phyloP scores from a whole-genome alignment of 2,797 vertebrate genomes.

The Astyanax mexicanus region DNA sequence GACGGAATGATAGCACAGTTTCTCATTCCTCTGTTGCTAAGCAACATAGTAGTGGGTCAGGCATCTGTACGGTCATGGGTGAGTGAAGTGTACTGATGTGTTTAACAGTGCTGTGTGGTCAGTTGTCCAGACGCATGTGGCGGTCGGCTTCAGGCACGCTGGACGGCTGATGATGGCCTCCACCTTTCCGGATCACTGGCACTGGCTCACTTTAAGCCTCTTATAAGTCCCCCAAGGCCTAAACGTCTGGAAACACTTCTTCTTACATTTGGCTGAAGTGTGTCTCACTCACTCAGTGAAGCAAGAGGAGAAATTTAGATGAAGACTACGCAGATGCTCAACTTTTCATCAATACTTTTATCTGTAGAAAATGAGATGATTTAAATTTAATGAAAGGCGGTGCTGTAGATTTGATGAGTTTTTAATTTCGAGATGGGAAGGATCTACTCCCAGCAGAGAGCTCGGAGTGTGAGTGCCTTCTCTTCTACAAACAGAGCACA shows the following conservation, averaged over 20 bases:
- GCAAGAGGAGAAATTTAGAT: too few species aligned
- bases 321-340: too few species aligned
- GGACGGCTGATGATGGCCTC: not conserved
- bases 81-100: constrained; percentile 20
- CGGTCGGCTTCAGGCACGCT: not conserved
- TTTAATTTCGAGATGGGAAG: too few species aligned
- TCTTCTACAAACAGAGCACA: too few species aligned
- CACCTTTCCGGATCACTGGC: constrained; percentile 3
- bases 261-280: not conserved
- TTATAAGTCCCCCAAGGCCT: not conserved
- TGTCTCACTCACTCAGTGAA: not conserved
- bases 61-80: constrained; percentile 7
- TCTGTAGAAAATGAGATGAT: too few species aligned
- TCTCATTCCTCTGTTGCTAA: constrained; percentile 32
- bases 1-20: constrained; percentile 4
- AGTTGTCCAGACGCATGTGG: not conserved
- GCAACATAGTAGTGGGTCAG: constrained; percentile 37
- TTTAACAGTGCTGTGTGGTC: constrained; percentile 15
- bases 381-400: too few species aligned
- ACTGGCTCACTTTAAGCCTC: constrained; percentile 2
- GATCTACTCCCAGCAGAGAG: too few species aligned
- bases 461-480: too few species aligned
- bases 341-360: too few species aligned
- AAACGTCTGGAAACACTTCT: not conserved
- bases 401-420: too few species aligned